Conservation (phyloP, 2,888 invertebrate genomes). For the Eucera pruinosa region DNA sequence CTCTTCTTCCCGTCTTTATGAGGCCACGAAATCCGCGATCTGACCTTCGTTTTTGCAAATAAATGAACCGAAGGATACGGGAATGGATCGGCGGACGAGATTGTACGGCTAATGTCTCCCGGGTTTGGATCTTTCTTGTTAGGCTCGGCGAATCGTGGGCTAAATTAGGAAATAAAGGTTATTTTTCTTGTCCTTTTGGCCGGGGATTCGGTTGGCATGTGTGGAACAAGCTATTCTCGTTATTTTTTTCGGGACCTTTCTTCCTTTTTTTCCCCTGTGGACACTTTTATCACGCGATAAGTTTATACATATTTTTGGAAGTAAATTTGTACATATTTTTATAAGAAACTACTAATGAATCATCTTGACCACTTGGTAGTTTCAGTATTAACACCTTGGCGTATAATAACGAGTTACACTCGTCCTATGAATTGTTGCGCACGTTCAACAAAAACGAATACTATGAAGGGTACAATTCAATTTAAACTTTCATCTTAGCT, state of each 20-base stretch:
- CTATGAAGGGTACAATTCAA: too few relatives aligned
- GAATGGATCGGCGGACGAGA: conserved; percentile 7
- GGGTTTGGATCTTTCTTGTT: conserved; percentile 26
- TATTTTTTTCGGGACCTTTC: not conserved
- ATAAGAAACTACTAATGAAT: too few relatives aligned
- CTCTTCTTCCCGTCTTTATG: conserved; percentile 53
- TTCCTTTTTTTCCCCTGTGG: not conserved
- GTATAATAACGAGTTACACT: too few relatives aligned
- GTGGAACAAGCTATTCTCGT: not conserved
- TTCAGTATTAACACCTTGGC: too few relatives aligned
- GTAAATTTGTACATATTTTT: too few relatives aligned
- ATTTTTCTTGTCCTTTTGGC: not conserved
- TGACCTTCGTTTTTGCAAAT: conserved; percentile 60
- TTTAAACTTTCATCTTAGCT: too few relatives aligned
- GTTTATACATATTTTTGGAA: too few relatives aligned
- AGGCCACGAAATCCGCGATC: conserved; percentile 57
- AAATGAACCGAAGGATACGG: conserved; percentile 32
- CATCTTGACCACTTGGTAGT: too few relatives aligned
- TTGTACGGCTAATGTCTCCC: conserved; percentile 45
- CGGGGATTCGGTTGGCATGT: not conserved
- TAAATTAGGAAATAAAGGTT: conserved; percentile 51
- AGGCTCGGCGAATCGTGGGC: not conserved
- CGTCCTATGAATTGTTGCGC: too few relatives aligned
- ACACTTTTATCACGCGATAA: not conserved
- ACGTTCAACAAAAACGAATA: too few relatives aligned